Conservation (phyloP, 2,797 vertebrate species). For the Ctenopoma multispine region DNA sequence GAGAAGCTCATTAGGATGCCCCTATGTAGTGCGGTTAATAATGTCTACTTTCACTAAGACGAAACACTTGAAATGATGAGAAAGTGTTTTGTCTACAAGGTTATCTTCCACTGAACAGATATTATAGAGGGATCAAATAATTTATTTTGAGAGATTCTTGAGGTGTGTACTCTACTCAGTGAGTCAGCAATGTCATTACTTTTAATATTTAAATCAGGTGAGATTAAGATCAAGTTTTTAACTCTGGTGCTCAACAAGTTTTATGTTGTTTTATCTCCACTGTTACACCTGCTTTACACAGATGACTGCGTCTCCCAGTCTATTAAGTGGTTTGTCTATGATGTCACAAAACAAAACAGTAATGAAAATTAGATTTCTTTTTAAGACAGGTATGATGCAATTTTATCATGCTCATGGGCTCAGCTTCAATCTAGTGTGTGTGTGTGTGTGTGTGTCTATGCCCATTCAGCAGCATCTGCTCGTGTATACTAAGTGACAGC, state of each 20-base stretch:
- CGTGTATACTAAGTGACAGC: conserved; percentile 35
- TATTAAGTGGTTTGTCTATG: too few relatives aligned
- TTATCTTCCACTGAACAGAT: not conserved
- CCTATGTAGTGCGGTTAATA: conserved; percentile 29
- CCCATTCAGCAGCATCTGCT: conserved; percentile 26
- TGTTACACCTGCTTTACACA: too few relatives aligned
- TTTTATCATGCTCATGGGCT: not conserved
- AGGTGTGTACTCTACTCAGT: not conserved
- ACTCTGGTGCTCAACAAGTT: too few relatives aligned
- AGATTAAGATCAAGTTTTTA: too few relatives aligned
- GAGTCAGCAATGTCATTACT: not conserved
- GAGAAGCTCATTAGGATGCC: conserved; percentile 32
- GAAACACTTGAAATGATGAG: conserved; percentile 16
- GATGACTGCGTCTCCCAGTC: too few relatives aligned
- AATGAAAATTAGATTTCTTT: too few relatives aligned
- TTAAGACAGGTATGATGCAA: not conserved
- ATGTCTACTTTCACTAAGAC: conserved; percentile 9
- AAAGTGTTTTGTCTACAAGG: not conserved
- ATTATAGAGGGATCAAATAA: not conserved
- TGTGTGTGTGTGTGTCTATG: conserved; percentile 5
- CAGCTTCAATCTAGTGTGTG: not conserved
- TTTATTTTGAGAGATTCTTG: not conserved
- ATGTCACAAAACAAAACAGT: too few relatives aligned
- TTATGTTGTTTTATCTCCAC: too few relatives aligned
- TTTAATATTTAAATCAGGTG: not conserved